phyloP scores from a whole-genome alignment of 2,888 invertebrate species.

The Lypha dubia region DNA sequence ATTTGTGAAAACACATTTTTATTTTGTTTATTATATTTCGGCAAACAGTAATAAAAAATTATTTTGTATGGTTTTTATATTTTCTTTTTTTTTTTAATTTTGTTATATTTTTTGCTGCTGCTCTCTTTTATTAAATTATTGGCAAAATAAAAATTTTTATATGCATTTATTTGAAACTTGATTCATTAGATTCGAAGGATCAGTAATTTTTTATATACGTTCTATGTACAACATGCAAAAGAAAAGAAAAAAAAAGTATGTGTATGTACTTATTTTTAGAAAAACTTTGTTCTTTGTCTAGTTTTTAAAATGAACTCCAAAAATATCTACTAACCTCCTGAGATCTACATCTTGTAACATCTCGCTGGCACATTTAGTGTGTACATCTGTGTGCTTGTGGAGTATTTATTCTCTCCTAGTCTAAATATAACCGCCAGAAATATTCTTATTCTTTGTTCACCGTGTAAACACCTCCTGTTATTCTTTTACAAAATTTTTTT shows the following conservation, averaged over 20 bases:
- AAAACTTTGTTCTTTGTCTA: neutral
- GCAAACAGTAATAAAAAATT: neutral
- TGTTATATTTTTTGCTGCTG: neutral
- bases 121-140: neutral
- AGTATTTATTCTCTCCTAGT: conserved; percentile 11
- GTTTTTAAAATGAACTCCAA: conserved; percentile 25
- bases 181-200: neutral
- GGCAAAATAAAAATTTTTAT: neutral
- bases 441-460: neutral
- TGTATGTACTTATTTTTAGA: conserved; percentile 16
- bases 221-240: neutral
- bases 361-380: conserved; percentile 9
- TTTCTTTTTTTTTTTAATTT: neutral
- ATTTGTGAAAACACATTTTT: neutral
- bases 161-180: neutral
- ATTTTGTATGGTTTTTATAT: neutral
- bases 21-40: neutral
- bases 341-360: conserved; percentile 35
- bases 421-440: neutral
- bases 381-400: too few species aligned
- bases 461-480: neutral
- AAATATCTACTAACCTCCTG: conserved; percentile 47
- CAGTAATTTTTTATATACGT: neutral
- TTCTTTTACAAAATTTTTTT: neutral
- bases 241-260: neutral